Conservation (phyloP, 2,113 vertebrate genomes). For the Ammodytes dubius region DNA sequence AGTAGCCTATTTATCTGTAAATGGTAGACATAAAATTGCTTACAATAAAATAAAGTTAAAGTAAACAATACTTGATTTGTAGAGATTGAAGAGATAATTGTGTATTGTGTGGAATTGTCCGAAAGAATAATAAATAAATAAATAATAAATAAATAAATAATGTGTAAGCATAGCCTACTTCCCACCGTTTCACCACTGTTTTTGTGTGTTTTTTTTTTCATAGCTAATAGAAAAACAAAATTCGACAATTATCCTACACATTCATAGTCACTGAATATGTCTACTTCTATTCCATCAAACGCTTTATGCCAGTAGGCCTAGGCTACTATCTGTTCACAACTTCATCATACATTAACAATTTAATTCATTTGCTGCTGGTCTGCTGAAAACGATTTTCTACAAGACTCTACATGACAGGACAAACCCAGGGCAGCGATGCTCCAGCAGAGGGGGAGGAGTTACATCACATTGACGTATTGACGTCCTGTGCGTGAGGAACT, state of each 20-base stretch:
- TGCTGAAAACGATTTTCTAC: too few relatives aligned
- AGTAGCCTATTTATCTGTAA: background rate
- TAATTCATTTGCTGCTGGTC: background rate
- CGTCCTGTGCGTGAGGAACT: constrained; percentile 21
- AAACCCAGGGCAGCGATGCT: background rate
- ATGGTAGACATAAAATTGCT: background rate
- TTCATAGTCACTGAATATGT: background rate
- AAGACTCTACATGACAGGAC: background rate
- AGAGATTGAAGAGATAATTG: too few relatives aligned
- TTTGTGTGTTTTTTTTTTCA: background rate
- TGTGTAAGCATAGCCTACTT: too few relatives aligned
- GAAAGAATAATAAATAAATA: too few relatives aligned
- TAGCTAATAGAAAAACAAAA: too few relatives aligned
- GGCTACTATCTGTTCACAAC: background rate
- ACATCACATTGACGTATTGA: constrained; percentile 21
- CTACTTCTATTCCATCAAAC: background rate
- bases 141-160: too few relatives aligned
- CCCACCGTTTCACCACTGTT: background rate
- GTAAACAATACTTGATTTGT: background rate
- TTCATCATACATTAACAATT: background rate
- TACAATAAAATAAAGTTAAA: background rate
- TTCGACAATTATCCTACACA: too few relatives aligned
- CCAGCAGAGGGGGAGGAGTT: accelerated
- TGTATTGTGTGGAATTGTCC: too few relatives aligned
- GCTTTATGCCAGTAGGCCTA: background rate